Conservation (phyloP, 2,888 invertebrate genomes). For the Hyalella azteca region DNA sequence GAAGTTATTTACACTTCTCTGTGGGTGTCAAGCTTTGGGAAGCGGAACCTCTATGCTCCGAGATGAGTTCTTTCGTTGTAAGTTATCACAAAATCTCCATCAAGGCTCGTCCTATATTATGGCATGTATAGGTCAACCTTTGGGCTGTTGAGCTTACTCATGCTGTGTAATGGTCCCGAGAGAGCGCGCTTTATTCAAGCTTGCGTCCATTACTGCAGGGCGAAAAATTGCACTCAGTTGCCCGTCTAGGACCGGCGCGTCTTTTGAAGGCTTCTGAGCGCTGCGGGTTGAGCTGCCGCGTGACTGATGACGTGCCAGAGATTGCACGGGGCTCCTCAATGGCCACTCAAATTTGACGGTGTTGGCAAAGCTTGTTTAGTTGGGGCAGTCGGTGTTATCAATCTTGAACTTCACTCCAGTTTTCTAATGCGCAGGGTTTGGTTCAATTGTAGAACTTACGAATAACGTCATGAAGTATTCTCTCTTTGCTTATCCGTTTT, state of each 20-base stretch:
- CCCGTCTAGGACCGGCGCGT: background rate
- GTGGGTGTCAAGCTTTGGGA: background rate
- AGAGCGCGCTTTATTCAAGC: background rate
- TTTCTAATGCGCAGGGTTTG: background rate
- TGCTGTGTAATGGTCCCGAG: background rate
- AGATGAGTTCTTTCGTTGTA: background rate
- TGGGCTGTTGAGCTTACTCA: conserved; percentile 15
- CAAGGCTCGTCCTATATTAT: no score
- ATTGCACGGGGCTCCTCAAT: no score
- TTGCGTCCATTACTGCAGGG: background rate
- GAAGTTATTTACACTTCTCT: background rate
- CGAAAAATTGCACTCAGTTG: background rate
- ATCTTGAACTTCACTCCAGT: background rate
- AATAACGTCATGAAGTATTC: background rate
- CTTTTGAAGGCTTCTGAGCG: background rate
- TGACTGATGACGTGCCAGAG: background rate
- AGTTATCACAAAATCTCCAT: background rate
- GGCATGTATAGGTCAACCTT: no score
- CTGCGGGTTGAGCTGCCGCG: background rate
- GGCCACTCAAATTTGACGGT: background rate
- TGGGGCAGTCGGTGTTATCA: background rate
- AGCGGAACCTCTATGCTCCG: background rate
- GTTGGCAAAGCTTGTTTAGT: background rate
- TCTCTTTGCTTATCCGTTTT: background rate
- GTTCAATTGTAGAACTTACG: background rate